phyloP scores from a whole-genome alignment of 1,140 invertebrate genomes.

The Aculops lycopersici region DNA sequence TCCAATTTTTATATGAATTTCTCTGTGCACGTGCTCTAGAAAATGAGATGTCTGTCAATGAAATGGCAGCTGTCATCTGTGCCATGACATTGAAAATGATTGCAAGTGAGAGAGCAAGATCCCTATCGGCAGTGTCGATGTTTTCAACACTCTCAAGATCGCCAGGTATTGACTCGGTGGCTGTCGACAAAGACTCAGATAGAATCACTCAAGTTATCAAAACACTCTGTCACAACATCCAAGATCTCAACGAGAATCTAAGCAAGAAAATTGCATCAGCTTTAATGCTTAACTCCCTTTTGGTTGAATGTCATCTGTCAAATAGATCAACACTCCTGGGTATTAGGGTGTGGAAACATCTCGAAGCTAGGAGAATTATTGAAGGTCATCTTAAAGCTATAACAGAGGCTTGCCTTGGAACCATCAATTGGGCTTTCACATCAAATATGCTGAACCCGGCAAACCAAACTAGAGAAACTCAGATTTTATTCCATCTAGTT shows the following conservation, averaged over 20 bases:
- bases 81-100: slow-evolving; percentile 53
- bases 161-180: neutral
- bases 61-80: slow-evolving; percentile 24
- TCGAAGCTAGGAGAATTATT: neutral
- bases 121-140: slow-evolving; percentile 7
- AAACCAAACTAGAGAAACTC: neutral
- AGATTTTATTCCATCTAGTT: neutral
- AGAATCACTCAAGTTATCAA: neutral
- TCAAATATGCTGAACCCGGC: neutral
- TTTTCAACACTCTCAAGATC: neutral
- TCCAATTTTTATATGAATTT: slow-evolving; percentile 5
- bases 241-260: neutral
- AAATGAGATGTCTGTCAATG: slow-evolving; percentile 15
- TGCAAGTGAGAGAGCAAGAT: slow-evolving; percentile 32
- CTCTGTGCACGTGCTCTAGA: slow-evolving; percentile 6
- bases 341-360: neutral
- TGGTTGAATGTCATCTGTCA: neutral
- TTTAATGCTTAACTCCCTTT: neutral
- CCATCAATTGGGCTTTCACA: neutral
- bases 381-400: neutral
- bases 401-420: neutral
- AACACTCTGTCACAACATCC: neutral
- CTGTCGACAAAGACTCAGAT: neutral
- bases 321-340: neutral
- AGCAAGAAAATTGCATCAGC: neutral